Evolutionary conservation across 2,888 invertebrate genomes (phyloP).

Genomic region (Antheraea assamensis): DNA sequence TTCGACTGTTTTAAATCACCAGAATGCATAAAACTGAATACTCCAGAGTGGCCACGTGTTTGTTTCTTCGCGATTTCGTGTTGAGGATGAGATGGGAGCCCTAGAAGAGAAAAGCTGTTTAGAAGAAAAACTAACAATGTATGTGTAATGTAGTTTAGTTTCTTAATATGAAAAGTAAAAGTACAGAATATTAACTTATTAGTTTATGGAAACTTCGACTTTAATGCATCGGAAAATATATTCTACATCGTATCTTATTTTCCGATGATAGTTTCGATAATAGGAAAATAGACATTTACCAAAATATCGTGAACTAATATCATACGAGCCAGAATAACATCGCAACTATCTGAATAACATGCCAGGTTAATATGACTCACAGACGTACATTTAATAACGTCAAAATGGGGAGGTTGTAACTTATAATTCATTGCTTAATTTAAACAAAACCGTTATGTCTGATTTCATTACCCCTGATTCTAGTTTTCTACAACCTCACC

Average conservation of each 20-base stretch:
- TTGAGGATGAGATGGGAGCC: conserved; percentile 93
- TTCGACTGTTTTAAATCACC: conserved; percentile 88
- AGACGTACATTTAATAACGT: not conserved
- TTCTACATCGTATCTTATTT: too few relatives aligned
- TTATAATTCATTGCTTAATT: too few relatives aligned
- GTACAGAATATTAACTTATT: too few relatives aligned
- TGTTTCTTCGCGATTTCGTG: conserved; percentile 90
- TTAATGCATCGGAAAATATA: not conserved
- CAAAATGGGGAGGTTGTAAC: not conserved
- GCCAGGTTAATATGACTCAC: not conserved
- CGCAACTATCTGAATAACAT: not conserved
- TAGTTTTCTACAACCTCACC: not conserved
- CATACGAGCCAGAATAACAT: not conserved
- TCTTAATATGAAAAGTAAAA: not conserved
- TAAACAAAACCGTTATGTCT: too few relatives aligned
- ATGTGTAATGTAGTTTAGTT: not conserved
- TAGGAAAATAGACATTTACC: not conserved
- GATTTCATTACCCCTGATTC: not conserved
- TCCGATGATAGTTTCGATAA: not conserved
- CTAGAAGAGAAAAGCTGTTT: conserved; percentile 56
- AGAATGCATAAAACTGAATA: conserved; percentile 93
- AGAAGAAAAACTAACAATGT: not conserved
- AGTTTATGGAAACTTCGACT: not conserved
- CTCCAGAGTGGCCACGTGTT: conserved; percentile 94
- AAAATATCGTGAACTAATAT: not conserved